These are phyloP conservation scores for Lithobius niger DNA, from an alignment of 1,140 invertebrate species.

Conservation along the genomic window DNA sequence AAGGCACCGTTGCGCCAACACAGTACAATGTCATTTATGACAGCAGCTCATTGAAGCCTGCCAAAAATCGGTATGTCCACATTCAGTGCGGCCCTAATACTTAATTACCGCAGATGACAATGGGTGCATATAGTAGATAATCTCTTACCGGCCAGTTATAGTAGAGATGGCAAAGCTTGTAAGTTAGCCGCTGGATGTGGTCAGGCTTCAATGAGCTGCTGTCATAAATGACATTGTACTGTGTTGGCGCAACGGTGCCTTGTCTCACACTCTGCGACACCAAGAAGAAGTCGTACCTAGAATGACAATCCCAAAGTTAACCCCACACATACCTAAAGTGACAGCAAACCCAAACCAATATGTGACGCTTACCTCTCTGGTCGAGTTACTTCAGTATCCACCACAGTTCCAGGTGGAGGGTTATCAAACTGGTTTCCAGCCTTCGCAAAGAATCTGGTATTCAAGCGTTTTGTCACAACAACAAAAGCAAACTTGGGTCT, in stretches of 20 bases:
- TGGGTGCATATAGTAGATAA: no score
- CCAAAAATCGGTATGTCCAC: conserved; percentile 59
- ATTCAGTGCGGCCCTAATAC: no score
- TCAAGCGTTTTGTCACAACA: conserved; percentile 43
- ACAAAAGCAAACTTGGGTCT: conserved; percentile 50
- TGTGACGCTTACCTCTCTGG: conserved; percentile 42
- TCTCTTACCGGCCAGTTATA: conserved; percentile 54
- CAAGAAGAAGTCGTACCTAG: conserved; percentile 67
- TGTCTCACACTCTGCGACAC: conserved; percentile 60
- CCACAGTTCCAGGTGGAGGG: conserved; percentile 67
- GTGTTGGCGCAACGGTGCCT: conserved; percentile 66
- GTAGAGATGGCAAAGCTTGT: conserved; percentile 69
- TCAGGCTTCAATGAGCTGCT: conserved; percentile 44
- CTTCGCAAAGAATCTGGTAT: conserved; percentile 34
- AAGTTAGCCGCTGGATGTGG: conserved; percentile 56
- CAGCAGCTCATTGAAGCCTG: conserved; percentile 41
- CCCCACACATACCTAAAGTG: no score
- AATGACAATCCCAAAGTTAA: no score
- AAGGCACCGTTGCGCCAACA: conserved; percentile 69
- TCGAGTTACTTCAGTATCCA: conserved; percentile 69
- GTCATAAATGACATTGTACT: conserved; percentile 62
- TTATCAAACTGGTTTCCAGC: conserved; percentile 37
- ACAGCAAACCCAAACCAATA: not conserved
- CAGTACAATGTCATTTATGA: conserved; percentile 64
- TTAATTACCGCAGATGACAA: no score